These are phyloP conservation scores for Otolemur garnettii DNA, from an alignment of 2,113 vertebrate species.

Conservation along the genomic window DNA sequence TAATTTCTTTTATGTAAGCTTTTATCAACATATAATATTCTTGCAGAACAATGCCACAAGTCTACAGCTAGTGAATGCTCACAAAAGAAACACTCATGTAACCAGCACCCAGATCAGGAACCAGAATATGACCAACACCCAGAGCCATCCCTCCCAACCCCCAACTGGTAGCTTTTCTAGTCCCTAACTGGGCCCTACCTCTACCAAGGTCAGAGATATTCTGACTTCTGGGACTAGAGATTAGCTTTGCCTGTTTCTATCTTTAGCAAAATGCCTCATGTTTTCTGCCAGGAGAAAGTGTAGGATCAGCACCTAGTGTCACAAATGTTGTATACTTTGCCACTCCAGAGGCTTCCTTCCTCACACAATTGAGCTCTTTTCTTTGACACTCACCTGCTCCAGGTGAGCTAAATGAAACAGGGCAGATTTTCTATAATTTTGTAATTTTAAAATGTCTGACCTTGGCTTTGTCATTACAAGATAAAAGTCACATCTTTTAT, in stretches of 20 bases:
- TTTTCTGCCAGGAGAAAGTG: not conserved
- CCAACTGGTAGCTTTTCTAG: not conserved
- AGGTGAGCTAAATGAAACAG: not conserved
- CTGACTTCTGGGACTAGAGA: not conserved
- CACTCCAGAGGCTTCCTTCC: not conserved
- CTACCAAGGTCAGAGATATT: not conserved
- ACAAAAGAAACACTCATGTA: not conserved
- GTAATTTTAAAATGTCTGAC: not conserved
- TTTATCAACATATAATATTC: not conserved
- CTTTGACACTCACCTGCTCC: not conserved
- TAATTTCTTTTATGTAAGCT: not conserved
- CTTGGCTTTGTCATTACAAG: not conserved
- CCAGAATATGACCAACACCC: not conserved
- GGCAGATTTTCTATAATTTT: not conserved
- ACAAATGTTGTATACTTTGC: not conserved
- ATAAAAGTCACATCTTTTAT: conserved; percentile 40
- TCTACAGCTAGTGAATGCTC: not conserved
- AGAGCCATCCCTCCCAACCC: not conserved
- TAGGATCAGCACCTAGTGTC: not conserved
- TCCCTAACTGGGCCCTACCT: not conserved
- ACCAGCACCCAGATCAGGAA: not conserved
- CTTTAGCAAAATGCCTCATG: not conserved
- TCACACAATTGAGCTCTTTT: not conserved
- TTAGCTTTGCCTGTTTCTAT: not conserved
- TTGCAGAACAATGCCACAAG: not conserved